These are phyloP conservation scores for Leptopilina clavipes DNA, from an alignment of 1,140 invertebrate species.

Conservation along the genomic window DNA sequence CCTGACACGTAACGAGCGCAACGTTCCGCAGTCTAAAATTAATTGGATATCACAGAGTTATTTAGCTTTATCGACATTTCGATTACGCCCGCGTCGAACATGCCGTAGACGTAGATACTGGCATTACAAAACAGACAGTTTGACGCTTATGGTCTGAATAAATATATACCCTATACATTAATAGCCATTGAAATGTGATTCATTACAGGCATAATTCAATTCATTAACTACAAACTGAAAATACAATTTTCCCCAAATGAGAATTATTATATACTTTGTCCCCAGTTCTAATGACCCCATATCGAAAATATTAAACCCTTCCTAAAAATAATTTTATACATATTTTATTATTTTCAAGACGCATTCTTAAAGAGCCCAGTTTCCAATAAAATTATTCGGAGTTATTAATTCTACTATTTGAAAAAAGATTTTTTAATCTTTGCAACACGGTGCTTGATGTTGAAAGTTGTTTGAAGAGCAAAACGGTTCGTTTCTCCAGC, in stretches of 20 bases:
- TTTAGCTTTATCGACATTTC: constrained; percentile 34
- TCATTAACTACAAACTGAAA: no score
- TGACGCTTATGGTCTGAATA: background rate
- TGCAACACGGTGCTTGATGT: constrained; percentile 4
- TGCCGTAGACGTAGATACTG: background rate
- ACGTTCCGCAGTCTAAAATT: constrained; percentile 30
- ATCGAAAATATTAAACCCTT: no score
- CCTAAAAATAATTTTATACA: no score
- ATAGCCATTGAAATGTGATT: background rate
- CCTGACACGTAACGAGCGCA: constrained; percentile 33
- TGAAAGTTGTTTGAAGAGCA: constrained; percentile 24
- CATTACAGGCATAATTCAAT: background rate
- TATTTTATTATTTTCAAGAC: no score
- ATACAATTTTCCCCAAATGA: no score
- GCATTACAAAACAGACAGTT: constrained; percentile 12
- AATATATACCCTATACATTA: background rate
- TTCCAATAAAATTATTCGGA: no score
- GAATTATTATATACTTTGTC: no score
- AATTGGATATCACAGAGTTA: constrained; percentile 28
- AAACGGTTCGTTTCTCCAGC: constrained; percentile 23
- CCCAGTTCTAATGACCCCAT: no score
- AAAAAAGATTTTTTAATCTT: background rate
- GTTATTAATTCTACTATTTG: background rate
- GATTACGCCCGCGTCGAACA: constrained; percentile 32
- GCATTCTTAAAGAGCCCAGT: no score